phyloP scores from a whole-genome alignment of 2,888 invertebrate species.

The Melinaea menophilus region DNA sequence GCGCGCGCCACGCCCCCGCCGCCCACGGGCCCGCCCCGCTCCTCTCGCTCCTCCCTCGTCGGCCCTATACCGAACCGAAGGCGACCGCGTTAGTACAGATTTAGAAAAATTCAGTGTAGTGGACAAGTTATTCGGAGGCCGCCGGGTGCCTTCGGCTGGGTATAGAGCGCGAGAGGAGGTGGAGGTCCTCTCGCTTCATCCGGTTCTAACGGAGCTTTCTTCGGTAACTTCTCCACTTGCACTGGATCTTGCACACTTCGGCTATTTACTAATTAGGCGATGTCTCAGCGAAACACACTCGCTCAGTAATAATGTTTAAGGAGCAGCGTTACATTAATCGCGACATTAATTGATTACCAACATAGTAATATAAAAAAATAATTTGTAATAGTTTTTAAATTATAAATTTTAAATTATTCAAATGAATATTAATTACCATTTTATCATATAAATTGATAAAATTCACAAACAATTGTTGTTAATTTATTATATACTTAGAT shows the following conservation, averaged over 20 bases:
- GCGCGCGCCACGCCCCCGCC: slow-evolving; percentile 80
- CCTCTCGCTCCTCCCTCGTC: slow-evolving; percentile 43
- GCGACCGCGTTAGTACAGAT: slow-evolving; percentile 76
- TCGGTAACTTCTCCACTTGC: slow-evolving; percentile 48
- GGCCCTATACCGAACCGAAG: slow-evolving; percentile 91
- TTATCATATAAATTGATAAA: too few species aligned
- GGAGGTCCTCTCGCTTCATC: slow-evolving; percentile 32
- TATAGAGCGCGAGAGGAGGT: slow-evolving; percentile 38
- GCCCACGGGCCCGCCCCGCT: slow-evolving; percentile 41
- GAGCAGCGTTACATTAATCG: slow-evolving; percentile 2
- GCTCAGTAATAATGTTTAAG: slow-evolving; percentile 7
- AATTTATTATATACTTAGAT: too few species aligned
- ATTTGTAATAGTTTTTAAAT: neutral
- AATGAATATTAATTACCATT: too few species aligned
- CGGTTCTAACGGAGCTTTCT: slow-evolving; percentile 45
- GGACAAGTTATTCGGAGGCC: slow-evolving; percentile 37
- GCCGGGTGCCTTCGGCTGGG: slow-evolving; percentile 75
- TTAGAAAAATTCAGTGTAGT: slow-evolving; percentile 44
- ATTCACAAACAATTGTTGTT: too few species aligned
- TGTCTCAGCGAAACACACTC: slow-evolving; percentile 16
- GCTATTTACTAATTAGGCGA: slow-evolving; percentile 23
- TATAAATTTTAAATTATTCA: too few species aligned
- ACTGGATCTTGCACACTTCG: slow-evolving; percentile 45
- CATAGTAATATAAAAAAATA: neutral
- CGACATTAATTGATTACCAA: neutral